Conservation (phyloP, 2,888 invertebrate species). For the Lasioglossum figueresi region DNA sequence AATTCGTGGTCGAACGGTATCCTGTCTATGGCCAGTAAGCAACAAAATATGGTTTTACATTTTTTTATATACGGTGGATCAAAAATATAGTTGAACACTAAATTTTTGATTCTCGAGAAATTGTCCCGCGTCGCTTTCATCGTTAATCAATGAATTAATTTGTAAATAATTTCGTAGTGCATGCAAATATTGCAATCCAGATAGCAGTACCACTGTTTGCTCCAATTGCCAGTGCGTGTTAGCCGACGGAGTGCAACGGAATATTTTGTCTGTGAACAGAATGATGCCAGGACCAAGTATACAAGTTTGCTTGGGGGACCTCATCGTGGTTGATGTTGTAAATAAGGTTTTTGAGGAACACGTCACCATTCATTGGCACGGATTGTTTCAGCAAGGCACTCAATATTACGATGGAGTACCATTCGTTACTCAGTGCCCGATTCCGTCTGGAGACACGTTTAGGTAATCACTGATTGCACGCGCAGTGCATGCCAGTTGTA, state of each 20-base stretch:
- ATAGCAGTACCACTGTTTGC: conserved; percentile 52
- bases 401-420: conserved; percentile 95
- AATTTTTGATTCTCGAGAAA: not conserved
- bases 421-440: conserved; percentile 94
- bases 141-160: not conserved
- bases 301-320: conserved; percentile 95
- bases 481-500: not conserved
- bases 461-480: conserved; percentile 84
- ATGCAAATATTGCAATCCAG: conserved; percentile 63
- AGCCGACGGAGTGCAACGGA: conserved; percentile 65
- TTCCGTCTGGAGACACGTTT: conserved; percentile 92
- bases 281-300: conserved; percentile 81
- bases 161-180: conserved; percentile 51
- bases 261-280: conserved; percentile 63
- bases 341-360: conserved; percentile 94
- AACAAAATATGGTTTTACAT: not conserved
- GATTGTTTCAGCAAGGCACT: conserved; percentile 91
- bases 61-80: not conserved
- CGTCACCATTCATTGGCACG: conserved; percentile 96
- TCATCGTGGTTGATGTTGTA: conserved; percentile 93
- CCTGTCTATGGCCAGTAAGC: conserved; percentile 40
- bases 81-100: not conserved
- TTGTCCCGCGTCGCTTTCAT: too few relatives aligned
- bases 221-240: conserved; percentile 68
- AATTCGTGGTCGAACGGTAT: conserved; percentile 72